A percentile compares a stretch with the other conserved stretches of the same genome.
Conservation (phyloP, 2,888 invertebrate genomes). For the Callosobruchus maculatus region DNA sequence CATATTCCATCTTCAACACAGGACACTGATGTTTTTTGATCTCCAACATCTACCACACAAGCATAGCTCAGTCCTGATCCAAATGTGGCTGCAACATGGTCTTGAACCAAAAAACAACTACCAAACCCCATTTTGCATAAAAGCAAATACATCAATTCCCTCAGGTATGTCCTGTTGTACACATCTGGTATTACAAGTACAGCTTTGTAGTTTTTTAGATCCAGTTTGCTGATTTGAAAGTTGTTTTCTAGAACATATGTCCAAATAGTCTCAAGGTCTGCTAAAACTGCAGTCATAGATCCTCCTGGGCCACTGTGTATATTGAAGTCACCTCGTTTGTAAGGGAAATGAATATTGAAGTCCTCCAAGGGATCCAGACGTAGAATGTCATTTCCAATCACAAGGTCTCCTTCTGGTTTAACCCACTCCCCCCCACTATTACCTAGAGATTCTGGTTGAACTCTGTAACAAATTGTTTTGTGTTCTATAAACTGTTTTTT, state of each 20-base stretch:
- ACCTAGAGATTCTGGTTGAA: constrained; percentile 64
- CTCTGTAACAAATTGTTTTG: no score
- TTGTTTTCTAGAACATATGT: constrained; percentile 71
- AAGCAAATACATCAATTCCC: constrained; percentile 78
- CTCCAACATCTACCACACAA: constrained; percentile 93
- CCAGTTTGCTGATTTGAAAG: constrained; percentile 68
- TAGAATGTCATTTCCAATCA: constrained; percentile 75
- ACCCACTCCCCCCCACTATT: constrained; percentile 61
- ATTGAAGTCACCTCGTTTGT: constrained; percentile 83
- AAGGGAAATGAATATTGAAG: constrained; percentile 89
- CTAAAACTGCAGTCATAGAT: constrained; percentile 76
- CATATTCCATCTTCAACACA: constrained; percentile 97
- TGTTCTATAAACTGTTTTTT: no score
- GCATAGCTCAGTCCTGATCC: constrained; percentile 82
- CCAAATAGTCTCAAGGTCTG: constrained; percentile 89
- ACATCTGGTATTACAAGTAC: constrained; percentile 88
- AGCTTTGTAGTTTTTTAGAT: constrained; percentile 76
- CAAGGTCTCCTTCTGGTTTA: constrained; percentile 60
- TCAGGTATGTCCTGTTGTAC: constrained; percentile 79
- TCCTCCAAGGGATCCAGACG: constrained; percentile 64
- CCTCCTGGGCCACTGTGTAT: constrained; percentile 81
- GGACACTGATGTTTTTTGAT: constrained; percentile 92
- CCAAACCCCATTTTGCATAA: constrained; percentile 67
- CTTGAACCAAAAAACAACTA: constrained; percentile 52
- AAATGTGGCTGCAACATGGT: constrained; percentile 82